Evolutionary conservation across 2,113 vertebrate species (phyloP), one percentile per base, ranked within the genome.

Genomic region (Podocnemis expansa): DNA sequence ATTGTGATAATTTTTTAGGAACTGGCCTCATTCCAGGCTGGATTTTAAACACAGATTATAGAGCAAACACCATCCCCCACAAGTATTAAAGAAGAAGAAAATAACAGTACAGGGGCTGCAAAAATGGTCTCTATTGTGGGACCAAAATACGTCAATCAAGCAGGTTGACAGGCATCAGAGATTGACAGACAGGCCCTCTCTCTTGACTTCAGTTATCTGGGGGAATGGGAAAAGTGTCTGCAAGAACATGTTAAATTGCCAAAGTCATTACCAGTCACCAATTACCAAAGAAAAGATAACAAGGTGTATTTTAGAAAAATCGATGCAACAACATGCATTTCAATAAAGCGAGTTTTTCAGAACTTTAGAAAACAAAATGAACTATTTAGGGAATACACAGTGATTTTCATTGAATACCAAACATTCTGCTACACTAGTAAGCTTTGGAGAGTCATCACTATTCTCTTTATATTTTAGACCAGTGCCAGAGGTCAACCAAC

Each of bases 221-320:
- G 98, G 98, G 98, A 98, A 99, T 97, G 97, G 98, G 97, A 93
- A 98, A 98, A 98, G 98, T 98, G 98, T 97, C 98, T 98, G 98
- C 98, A 98, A 98, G 98, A 97, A 97, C 97, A 98, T 98, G 97
- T 98, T 98, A 98, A 98, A 99, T 99, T 99, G 98, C 98, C 98
- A 99, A 99, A 99, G 98, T 99, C 99, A 99, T 99, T 99, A 99
- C 98, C 98, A 98, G 97, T 98, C 98, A 98, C 98, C 99, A 99
- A 99, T 99, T 98, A 99, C 99, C 98, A 98, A 98, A 98, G 98
- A 98, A 98, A 99, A 98, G 98, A 99, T 98, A 99, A 98, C 98
- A 98, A 98, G 98, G 98, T 98, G 98, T 98, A 98, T 98, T 98
- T 98, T 98, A 98, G 98, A 98, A 98, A 98, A 98, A 98, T 98